Base-by-base conservation (phyloP, 2,888 invertebrate species). In the Unio delphinus region DNA sequence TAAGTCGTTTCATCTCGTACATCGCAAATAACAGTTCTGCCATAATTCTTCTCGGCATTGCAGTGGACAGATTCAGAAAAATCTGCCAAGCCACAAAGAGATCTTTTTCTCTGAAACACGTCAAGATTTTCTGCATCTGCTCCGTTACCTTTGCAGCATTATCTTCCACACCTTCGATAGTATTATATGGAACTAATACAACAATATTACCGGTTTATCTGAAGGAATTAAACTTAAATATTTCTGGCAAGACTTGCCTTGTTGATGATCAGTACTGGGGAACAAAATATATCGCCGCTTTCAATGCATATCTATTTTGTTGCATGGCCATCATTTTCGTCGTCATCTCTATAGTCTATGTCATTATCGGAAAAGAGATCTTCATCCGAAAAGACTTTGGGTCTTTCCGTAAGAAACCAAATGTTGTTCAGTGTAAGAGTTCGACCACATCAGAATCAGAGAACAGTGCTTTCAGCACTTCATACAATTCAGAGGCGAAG, bases 11-110 rank as follows among this genome's bases (percentile, higher is more conserved):
- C 67, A 62, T 74, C 15, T 80, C 79, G 3, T 83, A 79, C 64
- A 75, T 76, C 69, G 77, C 80, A 78, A 81, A 83, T 55, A 80
- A 78, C 58, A 76, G 76, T 5, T 81, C 80, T 1, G 78, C 80
- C 3, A 68, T 78, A 11, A 75, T 83, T 15, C 70, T 83, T 20
- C 64, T 83, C 2, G 79, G 76, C 3, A 83, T 83, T 26, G 80
- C 81, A 4, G 69, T 80, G 23, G 81, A 81, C 62, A 72, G 85
- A 20, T 82, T 81, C 62, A 72, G 78, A 45, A 75, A 82, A 17
- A 80, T 83, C 3, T 82, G 81, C 67, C 68, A 75, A 23, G 80
- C 82, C 0, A 66, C 76, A 15, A 64, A 72, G 23, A 72, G 67
- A 45, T 78, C 75, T 59, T 79, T 83, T 74, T 78, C 78, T 11